Percentiles rank a stretch among this genome's conserved stretches.
Conservation (phyloP, 2,113 vertebrate genomes). For the Paracanthobrama guichenoti region DNA sequence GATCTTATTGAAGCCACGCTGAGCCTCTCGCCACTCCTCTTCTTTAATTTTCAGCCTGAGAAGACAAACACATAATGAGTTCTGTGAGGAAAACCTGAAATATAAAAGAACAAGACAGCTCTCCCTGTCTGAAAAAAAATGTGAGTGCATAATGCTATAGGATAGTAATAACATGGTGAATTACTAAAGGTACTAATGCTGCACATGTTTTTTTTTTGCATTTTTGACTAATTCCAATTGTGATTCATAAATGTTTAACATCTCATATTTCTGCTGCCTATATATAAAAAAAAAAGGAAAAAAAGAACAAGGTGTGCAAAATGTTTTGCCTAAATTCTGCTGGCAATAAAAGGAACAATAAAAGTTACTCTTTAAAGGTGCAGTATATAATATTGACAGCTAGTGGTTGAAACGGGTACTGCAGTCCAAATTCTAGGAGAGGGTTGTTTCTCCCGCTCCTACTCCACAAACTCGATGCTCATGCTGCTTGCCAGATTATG, state of each 20-base stretch:
- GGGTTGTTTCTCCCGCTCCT: no score
- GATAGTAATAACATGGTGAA: background rate
- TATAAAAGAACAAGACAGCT: background rate
- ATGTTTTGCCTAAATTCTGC: background rate
- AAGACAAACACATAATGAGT: constrained; percentile 36
- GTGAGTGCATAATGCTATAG: background rate
- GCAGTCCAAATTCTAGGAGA: no score
- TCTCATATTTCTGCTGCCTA: background rate
- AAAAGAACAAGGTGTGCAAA: background rate
- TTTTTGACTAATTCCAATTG: background rate
- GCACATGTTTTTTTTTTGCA: background rate
- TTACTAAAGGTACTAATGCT: background rate
- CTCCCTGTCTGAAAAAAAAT: background rate
- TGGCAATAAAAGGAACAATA: background rate
- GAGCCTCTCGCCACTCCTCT: constrained; percentile 98
- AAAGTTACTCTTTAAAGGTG: no score
- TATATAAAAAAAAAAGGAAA: background rate
- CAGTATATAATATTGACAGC: no score
- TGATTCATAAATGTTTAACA: background rate
- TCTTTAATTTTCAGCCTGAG: constrained; percentile 97
- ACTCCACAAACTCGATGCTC: no score
- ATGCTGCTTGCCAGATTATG: no score
- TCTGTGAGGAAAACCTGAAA: background rate
- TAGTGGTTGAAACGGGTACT: no score
- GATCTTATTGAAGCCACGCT: constrained; percentile 98